Evolutionary conservation across 2,797 vertebrate species (phyloP), one percentile per base, ranked within the genome.

Genomic region (Momotus momota): DNA sequence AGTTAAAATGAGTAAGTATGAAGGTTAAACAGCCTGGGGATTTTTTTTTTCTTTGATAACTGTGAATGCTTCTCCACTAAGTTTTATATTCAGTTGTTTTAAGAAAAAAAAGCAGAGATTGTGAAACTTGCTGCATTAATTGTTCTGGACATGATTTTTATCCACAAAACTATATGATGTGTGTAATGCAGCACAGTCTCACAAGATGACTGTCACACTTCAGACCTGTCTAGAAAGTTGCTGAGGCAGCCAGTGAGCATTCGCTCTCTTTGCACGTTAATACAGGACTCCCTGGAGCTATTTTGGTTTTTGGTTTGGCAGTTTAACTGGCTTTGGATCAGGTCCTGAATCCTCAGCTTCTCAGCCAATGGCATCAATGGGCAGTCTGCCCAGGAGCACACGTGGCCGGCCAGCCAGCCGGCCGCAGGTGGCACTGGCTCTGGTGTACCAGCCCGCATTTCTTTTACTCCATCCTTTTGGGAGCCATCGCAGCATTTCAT

Each of bases 1-100:
- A 86, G 99, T 99, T 97, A 99, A 99, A 98, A 98, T 99, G 88
- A 99, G 99, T 99, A 98, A 92, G 99, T 98, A 96, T 92, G 91
- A 61, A 93, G 87, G 88, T 93, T 94, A 86, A 97, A 91, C 80
- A 95, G 94, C 92, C 84, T 67, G 70, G 88, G 65, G 43, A 25
- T 11, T 40, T 23, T 25, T 58, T 57, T 92, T 80, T 85, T 81
- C 84, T 75, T 27, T 88, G 93, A 26, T 93, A 77, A 71, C 75
- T 89, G 83, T 48, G 90, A 57, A 31, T 41, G 12, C 38, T 91
- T 93, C 45, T 80, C 9, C 49, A 13, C 16, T 7, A 14, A 38
- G 16, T 57, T 74, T 78, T 31, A 25, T 7, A 60, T 61, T 64
- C 14, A 52, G 2, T 31, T 5, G 16, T 52, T 52, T 31, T 48